phyloP scores from a whole-genome alignment of 2,888 invertebrate species.

The Aricia artaxerxes region DNA sequence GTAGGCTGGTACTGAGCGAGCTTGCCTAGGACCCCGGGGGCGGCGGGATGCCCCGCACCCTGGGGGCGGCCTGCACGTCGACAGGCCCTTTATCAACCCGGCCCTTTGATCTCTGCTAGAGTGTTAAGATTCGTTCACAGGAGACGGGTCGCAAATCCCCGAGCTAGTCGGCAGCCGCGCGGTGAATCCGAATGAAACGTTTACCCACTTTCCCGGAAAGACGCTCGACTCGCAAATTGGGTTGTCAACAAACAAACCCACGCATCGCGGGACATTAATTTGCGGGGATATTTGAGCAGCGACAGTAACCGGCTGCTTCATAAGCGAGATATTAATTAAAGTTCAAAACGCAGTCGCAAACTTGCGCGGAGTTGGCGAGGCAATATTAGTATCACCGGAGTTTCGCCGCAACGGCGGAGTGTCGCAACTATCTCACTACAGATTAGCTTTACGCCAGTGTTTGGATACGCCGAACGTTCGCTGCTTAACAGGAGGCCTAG shows the following conservation, averaged over 20 bases:
- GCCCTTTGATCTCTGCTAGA: not conserved
- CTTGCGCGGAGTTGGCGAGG: conserved; percentile 17
- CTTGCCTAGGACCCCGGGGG: not conserved
- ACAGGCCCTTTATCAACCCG: not conserved
- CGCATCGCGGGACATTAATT: conserved; percentile 3
- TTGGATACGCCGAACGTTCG: not conserved
- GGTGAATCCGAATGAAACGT: not conserved
- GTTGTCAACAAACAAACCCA: not conserved
- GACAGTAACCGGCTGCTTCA: conserved; percentile 17
- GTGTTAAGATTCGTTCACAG: conserved; percentile 5
- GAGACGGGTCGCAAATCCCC: not conserved
- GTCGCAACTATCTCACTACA: not conserved
- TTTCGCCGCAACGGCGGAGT: not conserved
- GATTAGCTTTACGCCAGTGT: not conserved
- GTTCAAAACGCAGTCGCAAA: conserved; percentile 28
- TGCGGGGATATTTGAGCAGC: conserved; percentile 8
- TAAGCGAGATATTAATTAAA: conserved; percentile 27
- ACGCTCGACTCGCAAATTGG: not conserved
- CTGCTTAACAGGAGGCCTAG: not conserved
- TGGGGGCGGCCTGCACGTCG: not conserved
- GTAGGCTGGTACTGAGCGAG: not conserved
- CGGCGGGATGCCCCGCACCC: not conserved
- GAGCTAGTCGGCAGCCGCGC: not conserved
- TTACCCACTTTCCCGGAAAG: not conserved
- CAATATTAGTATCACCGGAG: conserved; percentile 28